Conservation (phyloP, 2,888 invertebrate species). For the Augiades crinisus region DNA sequence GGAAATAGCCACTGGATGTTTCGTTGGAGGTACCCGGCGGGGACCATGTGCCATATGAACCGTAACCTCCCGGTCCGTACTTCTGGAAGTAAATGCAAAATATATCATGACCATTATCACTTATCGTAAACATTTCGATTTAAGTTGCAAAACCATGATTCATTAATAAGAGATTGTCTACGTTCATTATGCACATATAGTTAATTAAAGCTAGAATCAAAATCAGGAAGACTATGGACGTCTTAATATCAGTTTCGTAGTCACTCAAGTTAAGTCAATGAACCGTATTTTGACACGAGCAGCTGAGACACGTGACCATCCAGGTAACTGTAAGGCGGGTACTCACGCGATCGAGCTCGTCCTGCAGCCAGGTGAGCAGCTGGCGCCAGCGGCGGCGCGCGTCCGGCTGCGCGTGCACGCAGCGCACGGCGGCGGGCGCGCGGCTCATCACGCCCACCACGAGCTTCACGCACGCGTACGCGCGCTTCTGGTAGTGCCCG, state of each 20-base stretch:
- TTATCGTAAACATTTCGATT: too few species aligned
- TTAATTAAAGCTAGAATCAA: too few species aligned
- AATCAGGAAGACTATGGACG: too few species aligned
- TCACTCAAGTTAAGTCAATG: too few species aligned
- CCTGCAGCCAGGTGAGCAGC: slow-evolving; percentile 97
- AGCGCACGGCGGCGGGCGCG: slow-evolving; percentile 89
- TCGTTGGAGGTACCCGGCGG: slow-evolving; percentile 97
- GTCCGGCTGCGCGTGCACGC: slow-evolving; percentile 89
- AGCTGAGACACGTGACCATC: too few species aligned
- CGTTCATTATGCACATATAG: too few species aligned
- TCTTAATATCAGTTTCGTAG: too few species aligned
- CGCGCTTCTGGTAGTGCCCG: slow-evolving; percentile 97
- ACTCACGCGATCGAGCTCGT: slow-evolving; percentile 91
- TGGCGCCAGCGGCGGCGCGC: slow-evolving; percentile 93
- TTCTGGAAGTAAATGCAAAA: slow-evolving; percentile 54
- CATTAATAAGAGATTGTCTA: too few species aligned
- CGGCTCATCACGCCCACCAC: slow-evolving; percentile 94
- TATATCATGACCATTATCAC: slow-evolving; percentile 4
- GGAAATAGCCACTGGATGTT: slow-evolving; percentile 95
- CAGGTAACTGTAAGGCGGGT: background rate
- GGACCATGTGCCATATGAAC: slow-evolving; percentile 95
- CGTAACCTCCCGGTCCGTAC: slow-evolving; percentile 83
- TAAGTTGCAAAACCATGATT: too few species aligned
- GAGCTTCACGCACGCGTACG: slow-evolving; percentile 98
- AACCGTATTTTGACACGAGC: too few species aligned